Percentiles rank a stretch among this genome's conserved stretches.
Conservation (phyloP, 2,797 vertebrate species). For the Cossypha caffra region DNA sequence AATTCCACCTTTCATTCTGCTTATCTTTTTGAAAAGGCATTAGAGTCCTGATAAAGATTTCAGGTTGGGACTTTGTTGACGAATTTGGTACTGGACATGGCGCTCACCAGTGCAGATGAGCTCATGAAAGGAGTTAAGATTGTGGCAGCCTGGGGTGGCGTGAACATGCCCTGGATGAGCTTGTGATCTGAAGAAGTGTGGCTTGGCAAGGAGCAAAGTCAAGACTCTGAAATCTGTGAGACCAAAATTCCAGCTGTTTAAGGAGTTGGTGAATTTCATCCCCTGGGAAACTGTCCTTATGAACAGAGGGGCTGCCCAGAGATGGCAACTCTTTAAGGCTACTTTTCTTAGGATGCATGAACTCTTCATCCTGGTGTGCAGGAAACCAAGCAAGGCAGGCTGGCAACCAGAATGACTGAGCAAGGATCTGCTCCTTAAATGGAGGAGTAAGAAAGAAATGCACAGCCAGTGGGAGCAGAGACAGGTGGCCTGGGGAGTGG, state of each 20-base stretch:
- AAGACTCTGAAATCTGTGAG: not conserved
- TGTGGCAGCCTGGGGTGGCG: not conserved
- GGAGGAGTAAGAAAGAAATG: too few relatives aligned
- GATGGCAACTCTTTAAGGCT: too few relatives aligned
- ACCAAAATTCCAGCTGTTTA: not conserved
- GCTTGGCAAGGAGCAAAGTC: not conserved
- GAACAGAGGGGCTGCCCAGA: too few relatives aligned
- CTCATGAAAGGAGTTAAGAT: not conserved
- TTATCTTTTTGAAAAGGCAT: not conserved
- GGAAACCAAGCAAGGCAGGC: too few relatives aligned
- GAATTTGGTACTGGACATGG: not conserved
- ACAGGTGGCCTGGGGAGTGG: too few relatives aligned
- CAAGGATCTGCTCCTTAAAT: too few relatives aligned
- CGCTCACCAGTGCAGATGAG: not conserved
- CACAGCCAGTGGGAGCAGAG: too few relatives aligned
- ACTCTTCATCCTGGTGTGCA: too few relatives aligned
- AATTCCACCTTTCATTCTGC: not conserved
- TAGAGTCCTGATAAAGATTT: not conserved
- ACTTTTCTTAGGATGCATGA: too few relatives aligned
- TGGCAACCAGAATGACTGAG: too few relatives aligned
- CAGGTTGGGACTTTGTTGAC: not conserved
- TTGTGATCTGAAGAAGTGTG: not conserved
- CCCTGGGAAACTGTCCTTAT: too few relatives aligned
- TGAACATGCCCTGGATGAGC: not conserved
- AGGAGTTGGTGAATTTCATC: not conserved